These are phyloP conservation scores for Chrysochloris asiatica DNA, from an alignment of 2,113 vertebrate species.

Conservation along the genomic window DNA sequence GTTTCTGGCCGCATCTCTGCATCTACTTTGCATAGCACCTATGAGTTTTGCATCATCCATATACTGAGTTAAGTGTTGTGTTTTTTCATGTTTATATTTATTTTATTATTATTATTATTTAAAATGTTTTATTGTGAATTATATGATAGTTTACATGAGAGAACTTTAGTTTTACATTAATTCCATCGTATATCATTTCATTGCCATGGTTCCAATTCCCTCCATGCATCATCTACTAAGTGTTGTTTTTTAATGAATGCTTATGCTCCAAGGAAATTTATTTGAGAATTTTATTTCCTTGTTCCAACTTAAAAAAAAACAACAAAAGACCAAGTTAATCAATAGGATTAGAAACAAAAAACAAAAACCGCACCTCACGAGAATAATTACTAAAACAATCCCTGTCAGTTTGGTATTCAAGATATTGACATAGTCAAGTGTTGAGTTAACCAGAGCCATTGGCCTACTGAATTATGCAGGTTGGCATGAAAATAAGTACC, in stretches of 20 bases:
- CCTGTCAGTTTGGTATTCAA: background rate
- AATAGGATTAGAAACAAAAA: background rate
- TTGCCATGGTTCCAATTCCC: too few relatives aligned
- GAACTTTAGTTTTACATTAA: too few relatives aligned
- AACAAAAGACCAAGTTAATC: constrained; percentile 46
- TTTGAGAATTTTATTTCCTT: constrained; percentile 49
- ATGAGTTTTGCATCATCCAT: background rate
- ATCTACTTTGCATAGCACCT: background rate
- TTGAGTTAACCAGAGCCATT: background rate
- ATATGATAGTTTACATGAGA: too few relatives aligned
- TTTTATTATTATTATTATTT: too few relatives aligned
- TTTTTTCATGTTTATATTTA: too few relatives aligned
- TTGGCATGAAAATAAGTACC: constrained; percentile 78
- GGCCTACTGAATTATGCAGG: background rate
- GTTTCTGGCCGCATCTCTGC: background rate
- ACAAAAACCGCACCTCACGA: background rate
- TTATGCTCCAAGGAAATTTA: constrained; percentile 48
- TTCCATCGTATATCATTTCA: too few relatives aligned
- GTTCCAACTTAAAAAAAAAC: constrained; percentile 50
- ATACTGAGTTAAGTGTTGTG: background rate
- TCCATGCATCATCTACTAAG: background rate
- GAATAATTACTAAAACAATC: background rate
- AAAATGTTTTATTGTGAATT: too few relatives aligned
- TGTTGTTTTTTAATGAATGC: background rate
- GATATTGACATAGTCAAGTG: background rate